Evolutionary conservation across 2,888 invertebrate species (phyloP), one percentile per base, ranked within the genome.

Genomic region (Leptinotarsa peninsularis): DNA sequence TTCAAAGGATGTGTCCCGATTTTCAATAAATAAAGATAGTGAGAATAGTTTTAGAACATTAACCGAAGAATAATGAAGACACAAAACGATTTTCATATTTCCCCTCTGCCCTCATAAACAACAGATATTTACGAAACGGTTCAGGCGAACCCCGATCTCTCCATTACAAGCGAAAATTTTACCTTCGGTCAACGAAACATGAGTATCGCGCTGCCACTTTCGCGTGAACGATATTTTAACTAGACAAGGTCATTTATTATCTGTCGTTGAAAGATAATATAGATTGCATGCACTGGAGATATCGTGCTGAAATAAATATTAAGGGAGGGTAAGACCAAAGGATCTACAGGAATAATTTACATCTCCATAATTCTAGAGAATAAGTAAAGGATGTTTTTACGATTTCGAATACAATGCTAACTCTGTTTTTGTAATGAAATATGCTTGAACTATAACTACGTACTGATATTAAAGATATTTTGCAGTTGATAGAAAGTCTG

Each of bases 191-290:
- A 56, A 33, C 33, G 21, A 52, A 72, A 72, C 50, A 54, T 72
- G 58, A n/a, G 52, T 72, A 66, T 66, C 21, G 54, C 43, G 54
- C 54, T 54, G 50, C 72, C 17, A 72, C 1, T 66, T 43, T 18
- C 21, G 33, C 18, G 17, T 66, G 52, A 33, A 21, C 54, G 54
- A 72, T 72, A 72, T 72, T 72, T 72, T 66, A 72, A 54, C 66
- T 54, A 17, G 66, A 66, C 23, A 49, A 49, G 50, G 72, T 50
- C 54, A 54, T 72, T 72, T 15, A 66, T 72, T 72, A 72, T 72
- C 72, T 54, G 21, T 49, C 58, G 72, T 49, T 66, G 72, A 72
- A 72, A 72, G 66, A 72, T 72, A 72, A 72, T 72, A 72, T 72
- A 72, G 72, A 72, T 66, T 72, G 23, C 72, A 66, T 72, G 72